Base-by-base conservation (phyloP, 2,797 vertebrate genomes). In the Bradypus variegatus region DNA sequence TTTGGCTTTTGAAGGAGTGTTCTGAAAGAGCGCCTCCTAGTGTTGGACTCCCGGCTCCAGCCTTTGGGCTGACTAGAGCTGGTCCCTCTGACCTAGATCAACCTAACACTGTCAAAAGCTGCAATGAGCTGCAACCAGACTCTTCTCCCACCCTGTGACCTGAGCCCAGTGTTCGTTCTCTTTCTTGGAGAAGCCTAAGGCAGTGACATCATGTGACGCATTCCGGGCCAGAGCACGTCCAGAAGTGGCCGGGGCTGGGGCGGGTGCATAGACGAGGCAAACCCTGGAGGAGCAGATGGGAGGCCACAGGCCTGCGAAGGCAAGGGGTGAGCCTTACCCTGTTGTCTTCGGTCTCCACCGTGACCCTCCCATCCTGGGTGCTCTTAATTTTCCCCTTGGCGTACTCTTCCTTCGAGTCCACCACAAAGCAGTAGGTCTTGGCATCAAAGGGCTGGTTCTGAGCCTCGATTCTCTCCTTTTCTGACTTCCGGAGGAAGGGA, bases 381-480 rank as follows among this genome's bases (percentile, higher is more conserved):
- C 96, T 97, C 91, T 97, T 98, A 91, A 99, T 98, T 93, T 97
- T 98, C 6, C 98, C 98, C 93, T 97, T 98, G 89, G 96, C 96
- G 12, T 98, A 98, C 88, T 98, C 98, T 38, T 96, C 94, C 94
- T 97, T 98, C 0, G 97, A 93, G 75, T 98, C 98, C 0, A 97
- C 97, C 96, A 98, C 98, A 45, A 97, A 99, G 93, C 98, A 97
- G 27, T 97, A 97, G 2, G 98, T 98, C 90, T 98, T 99, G 96
- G 98, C 98, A 18, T 98, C 98, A 38, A 98, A 98, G 0, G 97
- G 97, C 90, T 95, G 94, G 92, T 98, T 98, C 95, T 98, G 98
- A 16, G 98, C 98, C 55, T 98, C 98, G 0, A 96, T 98, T 75
- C 98, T 96, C 94, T 98, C 98, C 93, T 97, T 97, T 94, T 98